These are phyloP conservation scores for Leptinotarsa defecta DNA, from an alignment of 1,140 invertebrate species.

Conservation along the genomic window DNA sequence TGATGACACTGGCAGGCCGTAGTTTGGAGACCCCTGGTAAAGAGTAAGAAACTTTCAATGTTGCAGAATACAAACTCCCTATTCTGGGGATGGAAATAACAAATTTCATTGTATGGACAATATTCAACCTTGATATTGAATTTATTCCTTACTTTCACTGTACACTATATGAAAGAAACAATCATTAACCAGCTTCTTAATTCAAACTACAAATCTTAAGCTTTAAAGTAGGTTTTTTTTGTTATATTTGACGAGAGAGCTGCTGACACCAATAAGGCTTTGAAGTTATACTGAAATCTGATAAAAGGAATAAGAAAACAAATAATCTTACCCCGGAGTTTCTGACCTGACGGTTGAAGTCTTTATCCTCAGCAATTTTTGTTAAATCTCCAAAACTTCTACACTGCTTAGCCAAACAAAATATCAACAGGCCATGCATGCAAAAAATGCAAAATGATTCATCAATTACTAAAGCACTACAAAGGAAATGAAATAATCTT, in stretches of 20 bases:
- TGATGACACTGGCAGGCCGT: no score
- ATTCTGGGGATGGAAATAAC: no score
- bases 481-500: constrained; percentile 9
- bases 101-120: no score
- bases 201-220: neutral
- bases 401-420: constrained; percentile 58
- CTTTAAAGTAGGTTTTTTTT: no score
- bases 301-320: neutral
- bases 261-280: neutral
- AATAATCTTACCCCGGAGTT: constrained; percentile 25
- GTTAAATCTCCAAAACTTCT: constrained; percentile 68
- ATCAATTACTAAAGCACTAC: constrained; percentile 13
- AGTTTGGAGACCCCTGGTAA: no score
- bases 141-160: no score
- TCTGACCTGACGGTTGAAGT: constrained; percentile 35
- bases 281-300: neutral
- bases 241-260: neutral
- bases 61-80: no score
- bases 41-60: no score
- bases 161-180: no score
- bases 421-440: constrained; percentile 31
- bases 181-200: neutral
- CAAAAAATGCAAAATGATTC: constrained; percentile 33
- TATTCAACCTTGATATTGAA: no score
- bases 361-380: constrained; percentile 58